Conservation (phyloP, 2,113 vertebrate species). For the Catharus fuscescens region DNA sequence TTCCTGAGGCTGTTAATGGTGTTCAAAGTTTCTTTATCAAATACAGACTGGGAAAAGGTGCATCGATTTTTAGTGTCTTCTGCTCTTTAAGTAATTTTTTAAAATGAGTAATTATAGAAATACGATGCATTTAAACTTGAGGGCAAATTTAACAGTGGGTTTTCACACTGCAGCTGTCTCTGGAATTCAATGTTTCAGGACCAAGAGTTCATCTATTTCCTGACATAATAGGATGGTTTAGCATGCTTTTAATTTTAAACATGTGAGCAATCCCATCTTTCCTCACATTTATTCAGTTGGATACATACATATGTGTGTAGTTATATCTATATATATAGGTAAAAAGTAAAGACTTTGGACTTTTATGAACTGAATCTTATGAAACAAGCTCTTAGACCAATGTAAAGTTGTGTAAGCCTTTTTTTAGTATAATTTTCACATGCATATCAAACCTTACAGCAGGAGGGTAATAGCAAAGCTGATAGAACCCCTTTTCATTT, state of each 20-base stretch:
- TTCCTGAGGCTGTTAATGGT: neutral
- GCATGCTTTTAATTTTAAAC: neutral
- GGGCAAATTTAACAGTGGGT: neutral
- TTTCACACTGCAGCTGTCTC: neutral
- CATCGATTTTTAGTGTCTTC: constrained; percentile 36
- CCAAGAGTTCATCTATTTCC: neutral
- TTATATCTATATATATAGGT: neutral
- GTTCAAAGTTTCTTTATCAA: constrained; percentile 41
- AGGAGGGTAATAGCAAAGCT: neutral
- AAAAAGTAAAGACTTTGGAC: neutral
- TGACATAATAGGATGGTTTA: neutral
- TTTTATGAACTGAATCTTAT: neutral
- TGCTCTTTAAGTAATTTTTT: constrained; percentile 7
- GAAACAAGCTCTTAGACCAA: neutral
- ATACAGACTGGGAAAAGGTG: neutral
- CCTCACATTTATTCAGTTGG: neutral
- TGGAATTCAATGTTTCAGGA: neutral
- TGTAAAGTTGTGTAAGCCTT: neutral
- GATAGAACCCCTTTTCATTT: neutral
- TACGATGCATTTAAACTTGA: neutral
- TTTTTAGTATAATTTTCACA: neutral
- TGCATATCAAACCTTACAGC: neutral
- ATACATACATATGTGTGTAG: neutral
- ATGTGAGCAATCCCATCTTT: neutral
- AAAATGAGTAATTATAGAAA: neutral